Evolutionary conservation across 1,140 invertebrate genomes (phyloP).

Genomic region (Drosophila rhopaloa): DNA sequence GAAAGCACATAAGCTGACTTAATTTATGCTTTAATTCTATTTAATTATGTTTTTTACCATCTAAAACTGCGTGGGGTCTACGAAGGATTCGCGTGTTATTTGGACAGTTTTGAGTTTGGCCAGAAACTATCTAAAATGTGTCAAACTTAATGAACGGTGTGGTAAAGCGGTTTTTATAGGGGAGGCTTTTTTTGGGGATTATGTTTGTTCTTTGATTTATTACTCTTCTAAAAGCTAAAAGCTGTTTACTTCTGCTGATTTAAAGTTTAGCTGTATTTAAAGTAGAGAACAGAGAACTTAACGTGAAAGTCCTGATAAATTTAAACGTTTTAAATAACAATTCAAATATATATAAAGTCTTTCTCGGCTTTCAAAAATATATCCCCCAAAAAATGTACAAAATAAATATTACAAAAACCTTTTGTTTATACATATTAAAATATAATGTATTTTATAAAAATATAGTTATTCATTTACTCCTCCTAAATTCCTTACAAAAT

Average conservation of each 20-base stretch:
- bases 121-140: conserved; percentile 41
- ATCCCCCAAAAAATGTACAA: too few relatives aligned
- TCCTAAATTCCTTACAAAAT: too few relatives aligned
- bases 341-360: too few relatives aligned
- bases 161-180: conserved; percentile 13
- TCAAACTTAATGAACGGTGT: conserved; percentile 37
- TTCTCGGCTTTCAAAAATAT: too few relatives aligned
- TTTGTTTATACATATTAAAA: too few relatives aligned
- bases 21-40: conserved; percentile 56
- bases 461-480: too few relatives aligned
- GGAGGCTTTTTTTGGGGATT: conserved; percentile 24
- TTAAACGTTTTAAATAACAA: too few relatives aligned
- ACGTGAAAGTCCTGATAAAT: background rate
- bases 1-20: conserved; percentile 36
- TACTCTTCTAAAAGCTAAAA: background rate
- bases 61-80: conserved; percentile 13
- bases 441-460: too few relatives aligned
- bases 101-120: conserved; percentile 18
- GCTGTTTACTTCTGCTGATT: background rate
- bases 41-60: conserved; percentile 45
- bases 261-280: background rate
- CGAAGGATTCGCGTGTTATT: conserved; percentile 33
- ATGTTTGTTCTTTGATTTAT: conserved; percentile 32
- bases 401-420: too few relatives aligned
- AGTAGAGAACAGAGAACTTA: too few relatives aligned